Percentiles rank a stretch among this genome's conserved stretches.
These are phyloP conservation scores for Botia almorhae DNA, from an alignment of 2,797 vertebrate species.

Conservation along the genomic window DNA sequence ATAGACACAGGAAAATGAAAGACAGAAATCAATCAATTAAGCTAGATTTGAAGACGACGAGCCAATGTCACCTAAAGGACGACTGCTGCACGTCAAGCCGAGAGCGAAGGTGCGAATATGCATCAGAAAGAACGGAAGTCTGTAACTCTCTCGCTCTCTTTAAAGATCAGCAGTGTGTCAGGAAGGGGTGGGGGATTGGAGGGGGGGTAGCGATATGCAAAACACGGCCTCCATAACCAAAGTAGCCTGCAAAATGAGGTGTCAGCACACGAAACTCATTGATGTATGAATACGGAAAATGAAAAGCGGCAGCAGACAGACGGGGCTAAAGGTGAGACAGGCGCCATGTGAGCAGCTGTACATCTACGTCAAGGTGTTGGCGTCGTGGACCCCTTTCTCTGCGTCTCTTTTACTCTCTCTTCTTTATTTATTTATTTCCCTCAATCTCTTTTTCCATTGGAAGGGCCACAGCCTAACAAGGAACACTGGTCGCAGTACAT, in stretches of 20 bases:
- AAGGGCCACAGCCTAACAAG: slow-evolving; percentile 96
- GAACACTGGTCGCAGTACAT: slow-evolving; percentile 85
- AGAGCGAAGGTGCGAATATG: slow-evolving; percentile 54
- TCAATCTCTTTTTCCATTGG: slow-evolving; percentile 64
- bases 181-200: slow-evolving; percentile 64
- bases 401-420: slow-evolving; percentile 72
- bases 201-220: slow-evolving; percentile 93
- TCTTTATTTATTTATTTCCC: slow-evolving; percentile 64
- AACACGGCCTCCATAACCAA: slow-evolving; percentile 95
- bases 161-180: slow-evolving; percentile 87
- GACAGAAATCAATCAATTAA: slow-evolving; percentile 82
- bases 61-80: slow-evolving; percentile 79
- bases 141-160: slow-evolving; percentile 72
- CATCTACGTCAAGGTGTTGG: slow-evolving; percentile 95
- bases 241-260: slow-evolving; percentile 99
- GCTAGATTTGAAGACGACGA: slow-evolving; percentile 80
- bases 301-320: slow-evolving; percentile 98
- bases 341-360: slow-evolving; percentile 95
- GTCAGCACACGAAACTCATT: slow-evolving; percentile 98
- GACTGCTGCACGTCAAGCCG: slow-evolving; percentile 50
- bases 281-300: slow-evolving; percentile 99
- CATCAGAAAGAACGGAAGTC: slow-evolving; percentile 66
- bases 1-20: slow-evolving; percentile 58
- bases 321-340: slow-evolving; percentile 92
- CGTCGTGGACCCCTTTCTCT: slow-evolving; percentile 77